These are phyloP conservation scores for Toxotes lorentzi DNA, from an alignment of 2,797 vertebrate genomes.

Conservation along the genomic window DNA sequence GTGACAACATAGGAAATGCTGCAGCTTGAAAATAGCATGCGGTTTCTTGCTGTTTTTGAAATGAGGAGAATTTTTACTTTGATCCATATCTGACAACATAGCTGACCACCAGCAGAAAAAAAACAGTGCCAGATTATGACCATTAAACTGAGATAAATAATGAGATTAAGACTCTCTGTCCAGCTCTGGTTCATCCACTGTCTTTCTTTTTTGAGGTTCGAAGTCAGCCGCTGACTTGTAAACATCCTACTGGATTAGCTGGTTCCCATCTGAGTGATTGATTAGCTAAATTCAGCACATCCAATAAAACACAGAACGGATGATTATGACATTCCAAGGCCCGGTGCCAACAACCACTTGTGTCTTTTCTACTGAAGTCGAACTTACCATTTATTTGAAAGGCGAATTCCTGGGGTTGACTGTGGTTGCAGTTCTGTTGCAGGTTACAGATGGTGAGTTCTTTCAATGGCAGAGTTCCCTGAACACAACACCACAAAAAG, in stretches of 20 bases:
- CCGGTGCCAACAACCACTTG: constrained; percentile 32
- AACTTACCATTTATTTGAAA: constrained; percentile 92
- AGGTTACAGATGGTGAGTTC: constrained; percentile 89
- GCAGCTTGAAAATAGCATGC: constrained; percentile 66
- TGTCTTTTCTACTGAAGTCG: constrained; percentile 11
- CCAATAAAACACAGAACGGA: constrained; percentile 51
- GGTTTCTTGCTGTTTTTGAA: constrained; percentile 30
- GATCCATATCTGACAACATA: constrained; percentile 35
- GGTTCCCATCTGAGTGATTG: constrained; percentile 41
- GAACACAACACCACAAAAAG: constrained; percentile 54
- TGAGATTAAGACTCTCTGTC: neutral
- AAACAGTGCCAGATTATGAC: constrained; percentile 2
- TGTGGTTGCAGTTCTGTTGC: constrained; percentile 83
- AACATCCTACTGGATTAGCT: constrained; percentile 9
- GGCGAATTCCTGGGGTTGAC: constrained; percentile 85
- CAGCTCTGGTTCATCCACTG: neutral
- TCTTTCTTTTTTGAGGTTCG: constrained; percentile 5
- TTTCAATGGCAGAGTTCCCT: constrained; percentile 93
- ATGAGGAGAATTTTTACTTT: constrained; percentile 41
- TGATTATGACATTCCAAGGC: constrained; percentile 31
- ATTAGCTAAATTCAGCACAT: constrained; percentile 35
- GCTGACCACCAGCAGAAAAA: constrained; percentile 22
- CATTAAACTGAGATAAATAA: constrained; percentile 1
- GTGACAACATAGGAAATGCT: constrained; percentile 76
- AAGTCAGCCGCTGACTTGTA: constrained; percentile 22